These are phyloP conservation scores for Hirtodrosophila alboralis DNA, from an alignment of 2,888 invertebrate genomes.

Conservation along the genomic window DNA sequence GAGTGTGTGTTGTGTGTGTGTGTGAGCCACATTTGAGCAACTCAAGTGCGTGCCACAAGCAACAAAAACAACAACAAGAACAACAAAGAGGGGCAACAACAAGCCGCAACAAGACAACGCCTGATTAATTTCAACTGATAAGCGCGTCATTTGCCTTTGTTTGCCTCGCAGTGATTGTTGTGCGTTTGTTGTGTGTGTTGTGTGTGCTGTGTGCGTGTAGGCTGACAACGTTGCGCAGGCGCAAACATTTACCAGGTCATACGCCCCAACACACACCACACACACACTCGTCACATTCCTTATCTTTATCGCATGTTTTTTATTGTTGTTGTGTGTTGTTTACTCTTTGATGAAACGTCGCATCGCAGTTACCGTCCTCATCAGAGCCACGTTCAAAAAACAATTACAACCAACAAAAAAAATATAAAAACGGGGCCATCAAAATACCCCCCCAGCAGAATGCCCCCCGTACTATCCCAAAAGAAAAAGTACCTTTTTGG, in stretches of 20 bases:
- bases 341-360: slow-evolving; percentile 55
- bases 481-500: slow-evolving; percentile 25
- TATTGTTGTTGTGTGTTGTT: slow-evolving; percentile 36
- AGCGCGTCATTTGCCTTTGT: slow-evolving; percentile 76
- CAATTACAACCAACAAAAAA: slow-evolving; percentile 62
- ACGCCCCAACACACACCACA: slow-evolving; percentile 53
- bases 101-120: slow-evolving; percentile 56
- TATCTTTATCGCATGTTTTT: slow-evolving; percentile 72
- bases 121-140: slow-evolving; percentile 78
- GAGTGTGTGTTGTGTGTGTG: slow-evolving; percentile 15
- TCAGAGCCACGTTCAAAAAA: slow-evolving; percentile 47
- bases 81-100: slow-evolving; percentile 17
- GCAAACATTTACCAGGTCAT: slow-evolving; percentile 77
- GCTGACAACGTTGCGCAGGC: slow-evolving; percentile 75
- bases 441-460: slow-evolving; percentile 29
- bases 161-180: slow-evolving; percentile 54
- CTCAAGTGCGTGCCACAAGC: slow-evolving; percentile 74
- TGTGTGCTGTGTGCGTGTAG: slow-evolving; percentile 58
- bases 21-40: slow-evolving; percentile 32
- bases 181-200: slow-evolving; percentile 26
- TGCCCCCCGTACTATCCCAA: slow-evolving; percentile 5
- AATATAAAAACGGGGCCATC: slow-evolving; percentile 53
- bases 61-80: slow-evolving; percentile 21
- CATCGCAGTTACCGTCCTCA: slow-evolving; percentile 33
- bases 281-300: slow-evolving; percentile 52